phyloP scores from a whole-genome alignment of 2,888 invertebrate species.

The Orthonychiurus folsomi region DNA sequence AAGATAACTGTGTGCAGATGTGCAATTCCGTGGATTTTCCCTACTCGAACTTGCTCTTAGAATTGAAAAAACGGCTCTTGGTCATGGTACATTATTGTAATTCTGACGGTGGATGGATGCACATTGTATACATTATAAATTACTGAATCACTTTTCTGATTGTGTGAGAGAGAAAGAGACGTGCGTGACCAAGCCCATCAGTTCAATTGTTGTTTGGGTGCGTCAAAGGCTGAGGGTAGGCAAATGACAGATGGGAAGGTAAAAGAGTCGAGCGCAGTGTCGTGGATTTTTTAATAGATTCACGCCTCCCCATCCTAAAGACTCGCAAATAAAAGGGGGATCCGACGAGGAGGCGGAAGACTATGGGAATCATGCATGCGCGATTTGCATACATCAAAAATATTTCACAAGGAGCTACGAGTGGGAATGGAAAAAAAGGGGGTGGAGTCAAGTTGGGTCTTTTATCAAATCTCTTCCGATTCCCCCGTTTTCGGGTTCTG shows the following conservation, averaged over 20 bases:
- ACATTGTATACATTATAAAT: too few species aligned
- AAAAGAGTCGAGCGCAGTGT: not conserved
- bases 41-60: too few species aligned
- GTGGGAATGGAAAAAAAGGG: not conserved
- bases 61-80: too few species aligned
- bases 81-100: too few species aligned
- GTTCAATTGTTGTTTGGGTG: not conserved
- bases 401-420: not conserved
- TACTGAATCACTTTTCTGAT: too few species aligned
- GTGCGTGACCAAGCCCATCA: conserved; percentile 10
- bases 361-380: not conserved
- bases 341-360: not conserved
- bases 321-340: not conserved
- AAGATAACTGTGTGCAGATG: too few species aligned
- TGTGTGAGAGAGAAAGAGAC: too few species aligned
- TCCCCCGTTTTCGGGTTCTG: not conserved
- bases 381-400: conserved; percentile 1
- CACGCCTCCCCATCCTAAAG: not conserved
- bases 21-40: too few species aligned
- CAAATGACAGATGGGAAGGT: conserved; percentile 8
- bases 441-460: not conserved
- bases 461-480: not conserved
- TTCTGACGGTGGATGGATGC: too few species aligned
- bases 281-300: not conserved
- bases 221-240: not conserved